These are phyloP conservation scores for Poecile montanus DNA, from an alignment of 2,797 vertebrate species.

Conservation along the genomic window DNA sequence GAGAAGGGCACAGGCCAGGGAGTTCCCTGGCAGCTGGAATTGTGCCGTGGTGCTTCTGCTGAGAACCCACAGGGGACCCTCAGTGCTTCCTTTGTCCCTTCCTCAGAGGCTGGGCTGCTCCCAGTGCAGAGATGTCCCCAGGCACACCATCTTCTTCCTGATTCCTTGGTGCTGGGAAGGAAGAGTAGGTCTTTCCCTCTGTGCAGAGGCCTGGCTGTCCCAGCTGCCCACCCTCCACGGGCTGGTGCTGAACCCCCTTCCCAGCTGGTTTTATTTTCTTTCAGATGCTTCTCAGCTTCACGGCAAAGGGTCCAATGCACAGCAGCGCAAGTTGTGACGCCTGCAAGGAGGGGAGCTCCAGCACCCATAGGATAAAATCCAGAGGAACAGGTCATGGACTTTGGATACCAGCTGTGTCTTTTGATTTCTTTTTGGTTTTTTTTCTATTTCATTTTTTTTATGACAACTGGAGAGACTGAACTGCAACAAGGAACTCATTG, in stretches of 20 bases:
- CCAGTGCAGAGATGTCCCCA: not conserved
- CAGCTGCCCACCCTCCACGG: accelerated
- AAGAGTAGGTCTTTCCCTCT: not conserved
- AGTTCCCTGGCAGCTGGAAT: not conserved
- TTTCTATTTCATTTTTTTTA: not conserved
- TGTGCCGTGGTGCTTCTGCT: not conserved
- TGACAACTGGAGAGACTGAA: conserved; percentile 38
- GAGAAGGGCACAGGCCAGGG: not conserved
- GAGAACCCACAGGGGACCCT: not conserved
- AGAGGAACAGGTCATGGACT: conserved; percentile 4
- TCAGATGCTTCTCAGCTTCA: conserved; percentile 80
- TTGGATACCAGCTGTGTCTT: not conserved
- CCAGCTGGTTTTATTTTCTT: conserved; percentile 54
- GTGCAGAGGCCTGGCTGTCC: not conserved
- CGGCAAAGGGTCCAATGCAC: conserved; percentile 74
- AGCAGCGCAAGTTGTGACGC: conserved; percentile 78
- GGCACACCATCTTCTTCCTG: not conserved
- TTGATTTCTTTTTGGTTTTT: not conserved
- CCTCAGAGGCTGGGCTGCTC: not conserved
- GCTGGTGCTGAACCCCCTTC: not conserved
- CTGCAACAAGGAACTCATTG: not conserved
- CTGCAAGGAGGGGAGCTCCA: conserved; percentile 45
- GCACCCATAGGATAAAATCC: conserved; percentile 8
- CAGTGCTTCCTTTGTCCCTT: not conserved
- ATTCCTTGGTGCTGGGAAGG: not conserved